phyloP scores from a whole-genome alignment of 1,140 invertebrate species.

The Drosophila pachea region DNA sequence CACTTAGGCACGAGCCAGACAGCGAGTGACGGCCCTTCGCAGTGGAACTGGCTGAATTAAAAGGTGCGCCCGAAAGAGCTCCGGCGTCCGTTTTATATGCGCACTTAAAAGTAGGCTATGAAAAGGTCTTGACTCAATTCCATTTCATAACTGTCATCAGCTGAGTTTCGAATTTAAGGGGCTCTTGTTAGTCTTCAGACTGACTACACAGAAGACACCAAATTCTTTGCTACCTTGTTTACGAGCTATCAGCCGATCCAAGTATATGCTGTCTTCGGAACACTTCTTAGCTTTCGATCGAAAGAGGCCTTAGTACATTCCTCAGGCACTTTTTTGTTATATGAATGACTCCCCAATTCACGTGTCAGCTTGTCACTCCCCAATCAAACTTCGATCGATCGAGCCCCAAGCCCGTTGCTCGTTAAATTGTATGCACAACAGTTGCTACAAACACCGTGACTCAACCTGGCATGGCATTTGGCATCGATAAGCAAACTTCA shows the following conservation, averaged over 20 bases:
- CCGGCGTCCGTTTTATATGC: slow-evolving; percentile 50
- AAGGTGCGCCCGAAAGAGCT: slow-evolving; percentile 46
- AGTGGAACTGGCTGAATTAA: slow-evolving; percentile 18
- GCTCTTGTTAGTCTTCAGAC: too few species aligned
- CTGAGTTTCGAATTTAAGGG: too few species aligned
- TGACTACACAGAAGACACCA: too few species aligned
- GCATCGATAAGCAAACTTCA: slow-evolving; percentile 12
- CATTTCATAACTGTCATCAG: too few species aligned
- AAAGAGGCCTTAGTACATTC: too few species aligned
- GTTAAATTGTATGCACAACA: not conserved
- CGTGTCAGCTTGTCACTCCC: not conserved
- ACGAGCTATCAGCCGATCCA: too few species aligned
- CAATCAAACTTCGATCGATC: too few species aligned
- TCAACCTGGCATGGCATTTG: slow-evolving; percentile 16
- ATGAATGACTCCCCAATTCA: not conserved
- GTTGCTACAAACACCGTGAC: slow-evolving; percentile 11
- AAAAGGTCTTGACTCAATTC: slow-evolving; percentile 11
- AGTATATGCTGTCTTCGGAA: too few species aligned
- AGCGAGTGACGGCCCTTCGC: slow-evolving; percentile 15
- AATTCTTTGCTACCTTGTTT: too few species aligned
- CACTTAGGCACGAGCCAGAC: slow-evolving; percentile 57
- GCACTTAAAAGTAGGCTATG: slow-evolving; percentile 58
- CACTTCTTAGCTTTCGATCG: too few species aligned
- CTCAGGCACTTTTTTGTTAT: too few species aligned
- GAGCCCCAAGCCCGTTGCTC: not conserved